Conservation (phyloP, 2,113 vertebrate species). For the pig (Sus scrofa) region DNA sequence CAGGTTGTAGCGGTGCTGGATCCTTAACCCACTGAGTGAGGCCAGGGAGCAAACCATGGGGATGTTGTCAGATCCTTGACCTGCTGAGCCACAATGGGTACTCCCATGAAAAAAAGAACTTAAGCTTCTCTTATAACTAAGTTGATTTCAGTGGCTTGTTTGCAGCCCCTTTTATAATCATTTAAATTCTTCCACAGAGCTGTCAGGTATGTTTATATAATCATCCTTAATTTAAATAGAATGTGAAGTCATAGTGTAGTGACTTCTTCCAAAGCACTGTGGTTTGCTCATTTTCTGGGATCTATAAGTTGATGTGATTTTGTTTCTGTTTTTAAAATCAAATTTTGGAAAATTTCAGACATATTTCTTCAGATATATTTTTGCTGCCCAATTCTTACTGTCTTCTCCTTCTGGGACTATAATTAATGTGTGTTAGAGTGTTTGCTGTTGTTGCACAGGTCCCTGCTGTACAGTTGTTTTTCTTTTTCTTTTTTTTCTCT, state of each 20-base stretch:
- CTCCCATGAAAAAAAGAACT: neutral
- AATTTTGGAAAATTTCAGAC: conserved; percentile 1
- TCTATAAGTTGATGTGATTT: neutral
- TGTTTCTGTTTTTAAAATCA: neutral
- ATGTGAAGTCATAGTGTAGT: neutral
- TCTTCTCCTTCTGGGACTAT: neutral
- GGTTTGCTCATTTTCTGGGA: conserved; percentile 14
- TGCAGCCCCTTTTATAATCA: neutral
- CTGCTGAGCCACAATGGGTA: too few species aligned
- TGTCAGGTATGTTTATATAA: neutral
- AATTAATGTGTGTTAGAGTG: neutral
- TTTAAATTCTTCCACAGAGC: neutral
- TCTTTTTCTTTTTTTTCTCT: neutral
- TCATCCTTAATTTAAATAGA: neutral
- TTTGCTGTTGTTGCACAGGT: neutral
- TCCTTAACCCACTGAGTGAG: too few species aligned
- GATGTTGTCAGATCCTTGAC: too few species aligned
- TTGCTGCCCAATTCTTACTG: neutral
- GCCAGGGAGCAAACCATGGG: too few species aligned
- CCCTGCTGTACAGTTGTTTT: neutral
- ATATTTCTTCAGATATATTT: neutral
- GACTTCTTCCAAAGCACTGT: neutral
- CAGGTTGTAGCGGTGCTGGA: too few species aligned
- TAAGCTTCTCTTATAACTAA: neutral
- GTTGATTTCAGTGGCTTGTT: conserved; percentile 23